A percentile compares a stretch with the other conserved stretches of the same genome.
These are phyloP conservation scores for Plagiodera versicolora DNA, from an alignment of 2,888 invertebrate species.

Conservation along the genomic window DNA sequence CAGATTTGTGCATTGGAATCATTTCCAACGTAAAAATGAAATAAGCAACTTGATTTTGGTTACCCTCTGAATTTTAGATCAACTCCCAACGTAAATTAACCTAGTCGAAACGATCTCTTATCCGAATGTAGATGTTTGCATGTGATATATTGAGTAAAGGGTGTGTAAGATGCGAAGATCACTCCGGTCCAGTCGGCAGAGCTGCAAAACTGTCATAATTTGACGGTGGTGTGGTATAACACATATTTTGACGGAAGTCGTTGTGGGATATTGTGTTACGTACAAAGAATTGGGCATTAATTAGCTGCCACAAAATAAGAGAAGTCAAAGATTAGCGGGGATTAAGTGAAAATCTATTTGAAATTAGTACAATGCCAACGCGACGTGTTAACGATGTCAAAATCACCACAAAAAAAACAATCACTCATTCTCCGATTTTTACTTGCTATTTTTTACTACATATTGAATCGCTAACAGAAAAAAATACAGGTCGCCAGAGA, in stretches of 20 bases:
- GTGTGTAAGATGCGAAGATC: slow-evolving; percentile 14
- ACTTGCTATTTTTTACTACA: no score
- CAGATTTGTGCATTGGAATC: slow-evolving; percentile 26
- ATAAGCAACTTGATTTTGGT: slow-evolving; percentile 18
- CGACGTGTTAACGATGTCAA: no score
- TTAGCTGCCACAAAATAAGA: neutral
- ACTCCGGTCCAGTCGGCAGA: neutral
- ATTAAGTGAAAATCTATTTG: no score
- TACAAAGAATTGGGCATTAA: neutral
- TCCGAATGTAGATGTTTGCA: neutral
- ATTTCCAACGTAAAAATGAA: slow-evolving; percentile 15
- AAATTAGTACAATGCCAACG: no score
- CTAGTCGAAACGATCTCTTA: neutral
- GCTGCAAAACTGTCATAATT: neutral
- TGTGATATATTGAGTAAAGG: neutral
- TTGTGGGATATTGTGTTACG: neutral
- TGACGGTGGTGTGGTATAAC: neutral
- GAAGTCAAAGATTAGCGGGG: no score
- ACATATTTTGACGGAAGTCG: neutral
- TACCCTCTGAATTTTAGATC: neutral
- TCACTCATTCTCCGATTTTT: no score
- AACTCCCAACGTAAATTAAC: neutral
- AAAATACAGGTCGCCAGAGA: no score
- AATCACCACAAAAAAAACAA: no score
- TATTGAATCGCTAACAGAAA: no score